Conservation (phyloP, 1,140 invertebrate species). For the Calephelis virginiensis region DNA sequence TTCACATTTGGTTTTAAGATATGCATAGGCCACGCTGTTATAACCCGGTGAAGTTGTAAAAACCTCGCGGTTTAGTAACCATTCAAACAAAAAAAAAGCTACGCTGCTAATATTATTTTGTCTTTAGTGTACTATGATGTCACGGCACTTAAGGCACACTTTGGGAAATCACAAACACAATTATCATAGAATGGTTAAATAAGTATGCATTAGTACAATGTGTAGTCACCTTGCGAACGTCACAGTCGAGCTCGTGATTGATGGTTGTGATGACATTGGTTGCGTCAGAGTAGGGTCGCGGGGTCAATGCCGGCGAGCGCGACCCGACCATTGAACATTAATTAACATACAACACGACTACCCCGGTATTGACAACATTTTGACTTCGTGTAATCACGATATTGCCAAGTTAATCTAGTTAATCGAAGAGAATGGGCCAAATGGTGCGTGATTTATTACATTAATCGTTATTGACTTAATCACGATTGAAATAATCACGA, state of each 20-base stretch:
- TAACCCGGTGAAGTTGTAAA: too few relatives aligned
- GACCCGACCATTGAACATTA: slow-evolving; percentile 9
- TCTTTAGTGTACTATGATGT: too few relatives aligned
- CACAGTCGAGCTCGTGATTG: slow-evolving; percentile 60
- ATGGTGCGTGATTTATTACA: too few relatives aligned
- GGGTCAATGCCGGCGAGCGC: slow-evolving; percentile 60
- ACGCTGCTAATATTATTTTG: too few relatives aligned
- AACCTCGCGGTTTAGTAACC: too few relatives aligned
- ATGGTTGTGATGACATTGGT: slow-evolving; percentile 62
- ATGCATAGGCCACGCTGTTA: too few relatives aligned
- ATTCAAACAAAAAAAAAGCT: too few relatives aligned
- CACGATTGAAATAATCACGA: too few relatives aligned
- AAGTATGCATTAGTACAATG: slow-evolving; percentile 2
- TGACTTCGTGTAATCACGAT: slow-evolving; percentile 1
- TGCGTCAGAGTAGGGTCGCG: slow-evolving; percentile 55
- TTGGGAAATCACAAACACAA: not conserved
- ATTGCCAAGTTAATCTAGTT: not conserved
- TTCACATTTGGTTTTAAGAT: too few relatives aligned
- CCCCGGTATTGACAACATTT: not conserved
- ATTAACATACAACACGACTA: slow-evolving; percentile 15
- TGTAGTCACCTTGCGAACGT: slow-evolving; percentile 41
- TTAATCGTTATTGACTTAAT: too few relatives aligned
- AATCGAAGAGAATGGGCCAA: too few relatives aligned
- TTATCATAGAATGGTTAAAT: slow-evolving; percentile 1
- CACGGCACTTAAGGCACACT: not conserved